These are phyloP conservation scores for Zosterops borbonicus DNA, from an alignment of 2,113 vertebrate species.

Conservation along the genomic window DNA sequence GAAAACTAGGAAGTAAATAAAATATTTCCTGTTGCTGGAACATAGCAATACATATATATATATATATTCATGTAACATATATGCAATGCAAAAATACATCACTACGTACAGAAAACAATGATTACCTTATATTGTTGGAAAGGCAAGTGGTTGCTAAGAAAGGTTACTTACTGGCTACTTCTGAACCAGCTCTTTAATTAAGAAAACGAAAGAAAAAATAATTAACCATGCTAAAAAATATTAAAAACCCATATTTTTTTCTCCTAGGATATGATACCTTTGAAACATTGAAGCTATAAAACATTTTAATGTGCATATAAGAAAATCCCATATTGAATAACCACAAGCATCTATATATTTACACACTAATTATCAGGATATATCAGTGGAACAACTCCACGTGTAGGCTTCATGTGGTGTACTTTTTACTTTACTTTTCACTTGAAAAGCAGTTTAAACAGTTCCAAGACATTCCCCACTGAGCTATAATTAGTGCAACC, in stretches of 20 bases:
- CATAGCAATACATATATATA: not conserved
- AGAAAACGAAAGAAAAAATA: not conserved
- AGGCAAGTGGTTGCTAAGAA: not conserved
- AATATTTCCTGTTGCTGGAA: not conserved
- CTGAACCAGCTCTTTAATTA: not conserved
- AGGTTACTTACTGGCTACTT: not conserved
- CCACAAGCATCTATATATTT: not conserved
- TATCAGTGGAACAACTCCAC: not conserved
- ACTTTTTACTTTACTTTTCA: slow-evolving; percentile 20
- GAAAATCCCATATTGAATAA: not conserved
- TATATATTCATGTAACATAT: not conserved
- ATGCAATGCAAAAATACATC: not conserved
- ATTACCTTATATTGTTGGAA: not conserved
- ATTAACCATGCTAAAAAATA: not conserved
- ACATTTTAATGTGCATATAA: not conserved
- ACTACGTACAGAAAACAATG: not conserved
- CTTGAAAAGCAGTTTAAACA: slow-evolving; percentile 35
- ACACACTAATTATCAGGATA: not conserved
- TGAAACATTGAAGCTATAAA: not conserved
- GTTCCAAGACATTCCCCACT: slow-evolving; percentile 39
- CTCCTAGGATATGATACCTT: not conserved
- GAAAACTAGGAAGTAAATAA: not conserved
- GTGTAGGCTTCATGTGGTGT: not conserved
- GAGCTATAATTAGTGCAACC: slow-evolving; percentile 56
- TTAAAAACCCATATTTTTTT: not conserved